phyloP scores from a whole-genome alignment of 2,113 vertebrate genomes.

The Mola mola region DNA sequence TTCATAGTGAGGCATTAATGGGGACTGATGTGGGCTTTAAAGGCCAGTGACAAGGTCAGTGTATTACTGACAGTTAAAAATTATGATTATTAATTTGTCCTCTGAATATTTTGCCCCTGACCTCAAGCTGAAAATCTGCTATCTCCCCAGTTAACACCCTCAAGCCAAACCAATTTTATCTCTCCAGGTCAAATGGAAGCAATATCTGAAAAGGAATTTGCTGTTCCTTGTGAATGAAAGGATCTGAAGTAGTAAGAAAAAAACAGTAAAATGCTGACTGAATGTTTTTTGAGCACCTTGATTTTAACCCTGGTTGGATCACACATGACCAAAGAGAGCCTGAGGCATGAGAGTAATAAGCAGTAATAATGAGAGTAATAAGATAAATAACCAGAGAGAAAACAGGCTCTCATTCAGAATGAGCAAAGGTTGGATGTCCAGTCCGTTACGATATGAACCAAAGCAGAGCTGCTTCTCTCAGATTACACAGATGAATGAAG shows the following conservation, averaged over 20 bases:
- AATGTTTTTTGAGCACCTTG: slow-evolving; percentile 8
- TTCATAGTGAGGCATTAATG: slow-evolving; percentile 62
- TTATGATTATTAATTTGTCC: slow-evolving; percentile 47
- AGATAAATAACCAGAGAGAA: background rate
- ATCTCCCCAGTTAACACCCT: slow-evolving; percentile 18
- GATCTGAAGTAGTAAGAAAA: background rate
- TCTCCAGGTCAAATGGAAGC: slow-evolving; percentile 17
- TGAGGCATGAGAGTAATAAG: background rate
- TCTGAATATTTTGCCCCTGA: slow-evolving; percentile 39
- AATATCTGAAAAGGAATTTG: slow-evolving; percentile 9
- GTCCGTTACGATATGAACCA: background rate
- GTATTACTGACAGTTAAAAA: slow-evolving; percentile 52
- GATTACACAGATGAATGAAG: background rate
- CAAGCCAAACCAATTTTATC: background rate
- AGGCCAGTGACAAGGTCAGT: slow-evolving; percentile 51
- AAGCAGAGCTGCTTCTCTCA: background rate
- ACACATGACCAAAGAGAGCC: slow-evolving; percentile 6
- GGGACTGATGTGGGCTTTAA: slow-evolving; percentile 54
- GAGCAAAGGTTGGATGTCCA: background rate
- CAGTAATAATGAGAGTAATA: background rate
- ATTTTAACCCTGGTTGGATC: background rate
- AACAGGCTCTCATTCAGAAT: background rate
- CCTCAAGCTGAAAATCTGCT: slow-evolving; percentile 36
- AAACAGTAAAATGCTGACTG: slow-evolving; percentile 1
- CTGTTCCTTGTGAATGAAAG: slow-evolving; percentile 7